Percentiles rank a stretch among this genome's conserved stretches.
These are phyloP conservation scores for Recurvirostra avosetta DNA, from an alignment of 2,113 vertebrate genomes.

Conservation along the genomic window DNA sequence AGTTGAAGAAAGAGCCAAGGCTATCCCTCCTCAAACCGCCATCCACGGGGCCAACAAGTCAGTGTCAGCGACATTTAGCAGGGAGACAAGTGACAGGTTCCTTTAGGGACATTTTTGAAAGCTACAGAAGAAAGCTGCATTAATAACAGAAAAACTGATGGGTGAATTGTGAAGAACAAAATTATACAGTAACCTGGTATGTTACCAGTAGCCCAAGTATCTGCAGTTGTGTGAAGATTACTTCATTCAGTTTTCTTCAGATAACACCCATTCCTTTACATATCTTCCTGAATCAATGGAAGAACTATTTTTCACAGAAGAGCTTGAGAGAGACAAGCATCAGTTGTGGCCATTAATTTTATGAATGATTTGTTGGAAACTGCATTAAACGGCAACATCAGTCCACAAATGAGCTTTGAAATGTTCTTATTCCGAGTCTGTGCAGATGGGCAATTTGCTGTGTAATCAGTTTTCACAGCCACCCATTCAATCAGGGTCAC, in stretches of 20 bases:
- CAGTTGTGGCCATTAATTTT: conserved; percentile 32
- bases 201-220: background rate
- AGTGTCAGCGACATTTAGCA: background rate
- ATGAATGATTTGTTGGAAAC: conserved; percentile 45
- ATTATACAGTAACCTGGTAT: background rate
- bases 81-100: background rate
- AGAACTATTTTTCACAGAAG: background rate
- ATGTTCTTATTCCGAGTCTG: background rate
- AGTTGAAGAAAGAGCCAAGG: background rate
- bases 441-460: conserved; percentile 40
- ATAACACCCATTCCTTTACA: background rate
- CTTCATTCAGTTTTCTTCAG: background rate
- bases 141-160: background rate
- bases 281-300: background rate
- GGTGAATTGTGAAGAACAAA: background rate
- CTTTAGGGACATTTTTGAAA: background rate
- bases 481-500: conserved; percentile 9
- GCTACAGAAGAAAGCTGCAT: background rate
- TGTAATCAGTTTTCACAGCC: conserved; percentile 32
- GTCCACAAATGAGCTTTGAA: conserved; percentile 38
- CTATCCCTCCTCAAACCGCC: background rate
- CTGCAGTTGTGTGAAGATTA: background rate
- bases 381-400: conserved; percentile 27
- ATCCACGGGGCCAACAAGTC: background rate
- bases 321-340: conserved; percentile 1